Conservation (phyloP, 2,797 vertebrate genomes). For the Sebastes cheni region DNA sequence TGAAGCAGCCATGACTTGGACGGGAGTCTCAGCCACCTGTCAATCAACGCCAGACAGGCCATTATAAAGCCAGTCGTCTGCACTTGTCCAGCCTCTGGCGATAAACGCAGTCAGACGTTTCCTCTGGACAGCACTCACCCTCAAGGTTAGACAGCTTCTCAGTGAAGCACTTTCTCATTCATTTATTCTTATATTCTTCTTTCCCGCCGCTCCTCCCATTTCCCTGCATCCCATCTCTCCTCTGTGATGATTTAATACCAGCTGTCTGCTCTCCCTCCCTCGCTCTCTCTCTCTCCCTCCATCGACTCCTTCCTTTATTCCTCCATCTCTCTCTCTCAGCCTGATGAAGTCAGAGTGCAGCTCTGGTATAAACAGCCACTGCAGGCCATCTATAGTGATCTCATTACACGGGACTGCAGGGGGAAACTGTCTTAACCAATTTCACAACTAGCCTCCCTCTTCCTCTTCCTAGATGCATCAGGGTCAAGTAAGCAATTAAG, state of each 20-base stretch:
- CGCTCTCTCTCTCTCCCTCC: not conserved
- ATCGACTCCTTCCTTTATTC: not conserved
- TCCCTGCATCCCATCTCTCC: conserved; percentile 42
- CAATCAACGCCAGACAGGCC: conserved; percentile 66
- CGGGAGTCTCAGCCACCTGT: conserved; percentile 51
- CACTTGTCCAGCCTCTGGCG: conserved; percentile 52
- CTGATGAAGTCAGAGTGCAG: conserved; percentile 72
- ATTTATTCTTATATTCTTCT: conserved; percentile 38
- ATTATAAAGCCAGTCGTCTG: conserved; percentile 59
- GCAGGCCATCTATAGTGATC: conserved; percentile 72
- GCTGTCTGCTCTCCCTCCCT: conserved; percentile 26
- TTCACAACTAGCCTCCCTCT: conserved; percentile 56
- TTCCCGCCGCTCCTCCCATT: conserved; percentile 26
- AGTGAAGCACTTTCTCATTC: conserved; percentile 34
- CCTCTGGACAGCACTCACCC: conserved; percentile 43
- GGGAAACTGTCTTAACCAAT: conserved; percentile 76
- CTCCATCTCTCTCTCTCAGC: conserved; percentile 26
- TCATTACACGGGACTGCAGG: conserved; percentile 77
- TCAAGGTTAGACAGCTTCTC: conserved; percentile 65
- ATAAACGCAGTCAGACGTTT: conserved; percentile 51
- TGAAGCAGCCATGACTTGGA: conserved; percentile 35
- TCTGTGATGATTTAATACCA: conserved; percentile 66
- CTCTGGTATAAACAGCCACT: conserved; percentile 63
- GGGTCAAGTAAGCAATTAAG: conserved; percentile 80
- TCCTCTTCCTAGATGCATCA: conserved; percentile 47